phyloP scores from a whole-genome alignment of 2,888 invertebrate genomes.

The Schrankia costaestrigalis region DNA sequence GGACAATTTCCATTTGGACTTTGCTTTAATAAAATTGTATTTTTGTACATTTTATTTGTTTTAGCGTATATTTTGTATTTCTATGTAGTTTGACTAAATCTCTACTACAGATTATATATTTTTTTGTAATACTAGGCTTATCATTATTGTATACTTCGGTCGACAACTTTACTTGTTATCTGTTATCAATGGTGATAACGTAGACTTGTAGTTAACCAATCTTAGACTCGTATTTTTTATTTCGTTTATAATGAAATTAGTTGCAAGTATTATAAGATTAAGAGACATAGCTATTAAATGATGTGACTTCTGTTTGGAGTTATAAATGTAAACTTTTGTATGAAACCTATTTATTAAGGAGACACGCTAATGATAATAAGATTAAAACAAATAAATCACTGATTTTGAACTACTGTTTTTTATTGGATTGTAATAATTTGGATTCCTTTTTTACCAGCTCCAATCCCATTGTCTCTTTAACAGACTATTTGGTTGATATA shows the following conservation, averaged over 20 bases:
- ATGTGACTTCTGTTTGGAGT: slow-evolving; percentile 26
- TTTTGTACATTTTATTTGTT: slow-evolving; percentile 31
- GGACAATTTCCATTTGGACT: slow-evolving; percentile 4
- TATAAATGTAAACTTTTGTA: slow-evolving; percentile 63
- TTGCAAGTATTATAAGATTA: slow-evolving; percentile 59
- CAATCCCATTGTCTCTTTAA: too few relatives aligned
- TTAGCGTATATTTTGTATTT: slow-evolving; percentile 15
- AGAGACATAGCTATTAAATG: slow-evolving; percentile 39
- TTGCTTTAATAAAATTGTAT: slow-evolving; percentile 17
- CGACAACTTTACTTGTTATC: slow-evolving; percentile 31
- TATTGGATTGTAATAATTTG: slow-evolving; percentile 8
- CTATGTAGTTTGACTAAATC: slow-evolving; percentile 22
- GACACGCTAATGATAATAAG: slow-evolving; percentile 47
- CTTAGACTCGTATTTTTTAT: slow-evolving; percentile 51
- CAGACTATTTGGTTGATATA: too few relatives aligned
- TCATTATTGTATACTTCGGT: slow-evolving; percentile 30
- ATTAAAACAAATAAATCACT: slow-evolving; percentile 65
- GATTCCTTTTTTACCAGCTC: too few relatives aligned
- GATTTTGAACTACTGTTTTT: slow-evolving; percentile 48
- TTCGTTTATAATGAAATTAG: slow-evolving; percentile 47
- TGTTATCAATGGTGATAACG: slow-evolving; percentile 19
- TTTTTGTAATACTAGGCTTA: slow-evolving; percentile 22
- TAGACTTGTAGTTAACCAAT: slow-evolving; percentile 44
- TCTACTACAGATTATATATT: slow-evolving; percentile 26
- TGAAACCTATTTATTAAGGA: slow-evolving; percentile 61